These are phyloP conservation scores for Steinernema feltiae DNA, from an alignment of 1,140 invertebrate genomes.

Conservation along the genomic window DNA sequence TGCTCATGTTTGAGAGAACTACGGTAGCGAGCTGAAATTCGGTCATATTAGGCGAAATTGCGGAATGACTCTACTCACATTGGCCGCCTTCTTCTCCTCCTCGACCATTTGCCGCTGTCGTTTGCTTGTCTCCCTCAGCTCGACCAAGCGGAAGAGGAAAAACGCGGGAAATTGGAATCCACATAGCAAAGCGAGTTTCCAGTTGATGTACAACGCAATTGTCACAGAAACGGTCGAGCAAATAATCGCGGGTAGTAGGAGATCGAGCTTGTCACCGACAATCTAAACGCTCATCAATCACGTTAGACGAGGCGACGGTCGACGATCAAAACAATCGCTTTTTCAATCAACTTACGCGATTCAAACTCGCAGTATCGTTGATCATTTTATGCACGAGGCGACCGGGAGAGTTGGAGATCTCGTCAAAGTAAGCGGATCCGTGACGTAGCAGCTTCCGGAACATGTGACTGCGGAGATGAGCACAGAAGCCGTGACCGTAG, in stretches of 20 bases:
- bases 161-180: conserved; percentile 55
- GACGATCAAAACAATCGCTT: too few relatives aligned
- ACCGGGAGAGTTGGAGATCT: conserved; percentile 50
- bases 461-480: conserved; percentile 49
- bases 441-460: conserved; percentile 50
- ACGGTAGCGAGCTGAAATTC: conserved; percentile 47
- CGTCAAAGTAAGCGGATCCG: conserved; percentile 54
- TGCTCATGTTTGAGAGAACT: conserved; percentile 54
- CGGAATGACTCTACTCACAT: conserved; percentile 29
- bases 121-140: conserved; percentile 41
- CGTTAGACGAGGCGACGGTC: too few relatives aligned
- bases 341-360: conserved; percentile 47
- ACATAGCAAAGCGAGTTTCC: conserved; percentile 53
- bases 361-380: conserved; percentile 49
- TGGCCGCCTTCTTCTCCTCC: conserved; percentile 55
- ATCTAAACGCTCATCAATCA: too few relatives aligned
- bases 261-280: conserved; percentile 48
- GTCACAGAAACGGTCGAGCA: conserved; percentile 48
- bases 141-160: conserved; percentile 49
- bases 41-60: not conserved
- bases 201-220: conserved; percentile 51
- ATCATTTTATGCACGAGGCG: conserved; percentile 50
- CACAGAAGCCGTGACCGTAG: conserved; percentile 53
- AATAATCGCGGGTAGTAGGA: conserved; percentile 48
- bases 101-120: conserved; percentile 55